Evolutionary conservation across 1,140 invertebrate species (phyloP).

Genomic region (Penaeus chinensis): DNA sequence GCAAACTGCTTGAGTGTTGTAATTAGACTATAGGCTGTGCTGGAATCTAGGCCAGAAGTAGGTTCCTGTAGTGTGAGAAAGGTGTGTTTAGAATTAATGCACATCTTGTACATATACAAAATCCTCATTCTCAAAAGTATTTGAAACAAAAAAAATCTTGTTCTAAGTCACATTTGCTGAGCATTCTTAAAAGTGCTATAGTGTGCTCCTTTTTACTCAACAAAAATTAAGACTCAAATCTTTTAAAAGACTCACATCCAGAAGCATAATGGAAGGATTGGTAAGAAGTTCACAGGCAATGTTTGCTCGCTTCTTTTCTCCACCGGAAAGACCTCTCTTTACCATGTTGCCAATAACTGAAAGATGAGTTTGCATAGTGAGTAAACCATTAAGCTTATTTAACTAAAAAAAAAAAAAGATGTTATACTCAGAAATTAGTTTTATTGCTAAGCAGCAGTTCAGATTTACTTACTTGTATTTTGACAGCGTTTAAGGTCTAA

Average conservation of each 20-base stretch:
- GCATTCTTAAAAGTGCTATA: not conserved
- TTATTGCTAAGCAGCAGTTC: too few relatives aligned
- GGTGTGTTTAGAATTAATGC: not conserved
- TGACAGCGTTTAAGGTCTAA: conserved; percentile 82
- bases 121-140: too few relatives aligned
- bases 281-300: conserved; percentile 89
- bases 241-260: conserved; percentile 78
- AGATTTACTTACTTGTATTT: conserved; percentile 77
- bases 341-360: conserved; percentile 83
- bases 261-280: conserved; percentile 85
- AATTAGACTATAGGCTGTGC: conserved; percentile 83
- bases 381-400: too few relatives aligned
- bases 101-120: not conserved
- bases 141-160: too few relatives aligned
- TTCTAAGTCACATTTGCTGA: not conserved
- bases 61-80: conserved; percentile 76
- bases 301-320: conserved; percentile 87
- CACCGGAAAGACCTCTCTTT: conserved; percentile 83
- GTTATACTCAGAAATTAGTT: too few relatives aligned
- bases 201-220: not conserved
- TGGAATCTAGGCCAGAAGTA: conserved; percentile 86
- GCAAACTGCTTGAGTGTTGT: conserved; percentile 81
- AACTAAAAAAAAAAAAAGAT: not conserved
- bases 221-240: conserved; percentile 21
- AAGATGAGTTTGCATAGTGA: conserved; percentile 58